A percentile compares a stretch with the other conserved stretches of the same genome.
Evolutionary conservation across 2,113 vertebrate genomes (phyloP).

Genomic region (Microcebus murinus): DNA sequence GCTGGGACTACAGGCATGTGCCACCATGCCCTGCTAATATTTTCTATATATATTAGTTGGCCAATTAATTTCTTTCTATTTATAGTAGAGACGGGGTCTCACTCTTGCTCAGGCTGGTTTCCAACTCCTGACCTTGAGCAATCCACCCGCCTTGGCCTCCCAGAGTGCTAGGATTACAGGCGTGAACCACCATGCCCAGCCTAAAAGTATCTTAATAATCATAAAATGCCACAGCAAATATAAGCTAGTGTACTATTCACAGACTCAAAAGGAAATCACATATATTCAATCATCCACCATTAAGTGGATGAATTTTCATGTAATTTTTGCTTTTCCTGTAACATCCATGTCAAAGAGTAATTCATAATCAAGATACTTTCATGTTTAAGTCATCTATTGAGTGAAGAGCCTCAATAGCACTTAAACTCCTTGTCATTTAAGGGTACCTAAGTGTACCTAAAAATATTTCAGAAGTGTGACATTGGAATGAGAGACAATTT

Average conservation of each 20-base stretch:
- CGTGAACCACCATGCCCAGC: no score
- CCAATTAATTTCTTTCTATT: no score
- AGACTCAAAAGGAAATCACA: slow-evolving; percentile 4
- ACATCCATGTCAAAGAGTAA: not conserved
- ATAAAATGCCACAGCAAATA: not conserved
- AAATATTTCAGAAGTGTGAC: not conserved
- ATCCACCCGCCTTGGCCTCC: no score
- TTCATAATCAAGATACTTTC: not conserved
- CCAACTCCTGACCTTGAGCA: no score
- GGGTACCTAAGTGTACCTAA: not conserved
- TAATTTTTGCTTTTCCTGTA: slow-evolving; percentile 29
- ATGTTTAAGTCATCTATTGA: slow-evolving; percentile 18
- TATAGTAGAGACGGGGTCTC: no score
- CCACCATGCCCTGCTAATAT: no score
- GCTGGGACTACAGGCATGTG: no score
- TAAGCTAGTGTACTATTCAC: not conserved
- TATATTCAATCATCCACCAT: not conserved
- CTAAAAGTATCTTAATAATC: not conserved
- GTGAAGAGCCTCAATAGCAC: not conserved
- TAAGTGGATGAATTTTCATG: slow-evolving; percentile 22
- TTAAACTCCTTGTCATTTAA: slow-evolving; percentile 16
- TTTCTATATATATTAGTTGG: no score
- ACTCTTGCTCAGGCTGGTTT: no score
- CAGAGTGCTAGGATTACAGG: no score
- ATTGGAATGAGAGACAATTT: not conserved